Evolutionary conservation across 2,797 vertebrate species (phyloP).

Genomic region (Carcharodon carcharias): DNA sequence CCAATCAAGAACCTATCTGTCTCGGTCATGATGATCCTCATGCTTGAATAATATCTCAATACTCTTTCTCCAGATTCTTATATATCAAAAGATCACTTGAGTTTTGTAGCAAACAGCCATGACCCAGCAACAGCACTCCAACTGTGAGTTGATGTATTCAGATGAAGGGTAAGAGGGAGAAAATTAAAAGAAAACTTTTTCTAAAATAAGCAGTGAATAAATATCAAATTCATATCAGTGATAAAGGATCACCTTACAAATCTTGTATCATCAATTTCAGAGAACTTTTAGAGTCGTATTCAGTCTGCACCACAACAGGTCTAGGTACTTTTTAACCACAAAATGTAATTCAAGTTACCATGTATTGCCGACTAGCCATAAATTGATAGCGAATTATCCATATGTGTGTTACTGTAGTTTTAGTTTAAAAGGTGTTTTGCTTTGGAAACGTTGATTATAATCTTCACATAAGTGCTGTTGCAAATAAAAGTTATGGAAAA

Average conservation of each 20-base stretch:
- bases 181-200: neutral
- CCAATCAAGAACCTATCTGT: no score
- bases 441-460: neutral
- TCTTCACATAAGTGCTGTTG: neutral
- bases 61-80: neutral
- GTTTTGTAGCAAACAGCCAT: neutral
- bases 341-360: neutral
- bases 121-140: neutral
- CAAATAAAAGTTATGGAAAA: conserved; percentile 16
- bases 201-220: neutral
- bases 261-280: neutral
- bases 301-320: neutral
- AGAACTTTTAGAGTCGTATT: neutral
- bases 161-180: neutral
- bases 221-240: neutral
- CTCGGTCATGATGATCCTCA: neutral
- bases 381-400: neutral
- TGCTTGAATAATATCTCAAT: neutral
- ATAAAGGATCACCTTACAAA: neutral
- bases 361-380: neutral
- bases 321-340: conserved; percentile 11
- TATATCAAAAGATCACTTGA: neutral
- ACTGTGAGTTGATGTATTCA: neutral
- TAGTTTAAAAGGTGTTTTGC: neutral
- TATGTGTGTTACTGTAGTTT: neutral